Evolutionary conservation across 2,888 invertebrate genomes (phyloP).

Genomic region (Aspidiotus rigidus): DNA sequence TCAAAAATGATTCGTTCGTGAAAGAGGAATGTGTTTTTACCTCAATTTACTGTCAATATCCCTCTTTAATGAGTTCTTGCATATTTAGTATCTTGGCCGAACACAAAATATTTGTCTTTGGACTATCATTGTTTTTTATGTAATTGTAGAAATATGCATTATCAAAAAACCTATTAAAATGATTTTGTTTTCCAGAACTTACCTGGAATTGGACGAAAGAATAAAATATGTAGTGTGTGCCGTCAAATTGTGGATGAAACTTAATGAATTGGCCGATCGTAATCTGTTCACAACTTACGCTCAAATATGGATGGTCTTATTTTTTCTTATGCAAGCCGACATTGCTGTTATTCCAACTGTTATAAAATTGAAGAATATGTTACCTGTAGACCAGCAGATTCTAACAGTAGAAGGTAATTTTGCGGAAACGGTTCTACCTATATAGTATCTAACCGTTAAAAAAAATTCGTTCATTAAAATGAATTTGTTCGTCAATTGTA

Average conservation of each 20-base stretch:
- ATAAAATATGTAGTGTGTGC: constrained; percentile 37
- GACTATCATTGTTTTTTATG: too few relatives aligned
- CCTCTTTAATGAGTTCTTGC: too few relatives aligned
- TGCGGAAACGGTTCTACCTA: background rate
- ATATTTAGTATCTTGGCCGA: too few relatives aligned
- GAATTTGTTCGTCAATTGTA: constrained; percentile 9
- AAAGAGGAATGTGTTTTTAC: too few relatives aligned
- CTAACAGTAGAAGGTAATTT: constrained; percentile 19
- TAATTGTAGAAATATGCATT: too few relatives aligned
- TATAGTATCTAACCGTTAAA: background rate
- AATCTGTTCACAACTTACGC: constrained; percentile 38
- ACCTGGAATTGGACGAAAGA: constrained; percentile 36
- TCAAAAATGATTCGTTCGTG: too few relatives aligned
- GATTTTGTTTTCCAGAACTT: constrained; percentile 33
- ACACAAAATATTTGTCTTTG: too few relatives aligned
- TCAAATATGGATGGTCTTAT: constrained; percentile 37
- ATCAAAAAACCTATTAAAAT: background rate
- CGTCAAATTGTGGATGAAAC: constrained; percentile 38
- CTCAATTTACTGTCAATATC: too few relatives aligned
- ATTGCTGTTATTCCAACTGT: constrained; percentile 36
- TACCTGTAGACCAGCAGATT: background rate
- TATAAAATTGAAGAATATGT: constrained; percentile 27
- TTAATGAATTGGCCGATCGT: constrained; percentile 36
- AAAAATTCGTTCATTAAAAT: background rate
- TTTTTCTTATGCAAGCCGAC: constrained; percentile 37